phyloP scores from a whole-genome alignment of 2,113 vertebrate species.

The Ellobius talpinus region DNA sequence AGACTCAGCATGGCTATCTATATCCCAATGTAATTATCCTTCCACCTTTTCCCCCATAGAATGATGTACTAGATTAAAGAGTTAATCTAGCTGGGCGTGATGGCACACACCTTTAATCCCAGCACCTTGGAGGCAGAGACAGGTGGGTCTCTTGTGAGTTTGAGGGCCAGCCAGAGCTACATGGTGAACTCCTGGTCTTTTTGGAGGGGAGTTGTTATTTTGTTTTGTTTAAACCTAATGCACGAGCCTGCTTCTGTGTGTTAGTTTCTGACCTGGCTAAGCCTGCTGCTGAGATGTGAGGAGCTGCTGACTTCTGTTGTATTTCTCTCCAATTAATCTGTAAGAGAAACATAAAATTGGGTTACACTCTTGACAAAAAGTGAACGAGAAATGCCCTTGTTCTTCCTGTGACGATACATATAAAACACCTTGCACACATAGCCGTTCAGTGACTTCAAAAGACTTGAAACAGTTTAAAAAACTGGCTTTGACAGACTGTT shows the following conservation, averaged over 20 bases:
- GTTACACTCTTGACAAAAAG: constrained; percentile 57
- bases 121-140: background rate
- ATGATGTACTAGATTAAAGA: constrained; percentile 22
- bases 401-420: constrained; percentile 18
- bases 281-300: background rate
- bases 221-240: background rate
- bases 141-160: background rate
- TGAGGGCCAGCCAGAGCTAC: background rate
- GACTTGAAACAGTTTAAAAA: constrained; percentile 60
- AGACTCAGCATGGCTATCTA: background rate
- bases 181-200: background rate
- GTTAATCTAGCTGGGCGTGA: background rate
- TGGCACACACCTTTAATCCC: background rate
- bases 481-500: constrained; percentile 74
- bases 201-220: background rate
- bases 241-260: constrained; percentile 9
- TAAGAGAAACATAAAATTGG: constrained; percentile 65
- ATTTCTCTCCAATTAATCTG: constrained; percentile 33
- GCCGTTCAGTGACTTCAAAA: constrained; percentile 74
- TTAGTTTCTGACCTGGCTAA: constrained; percentile 14
- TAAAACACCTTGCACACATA: constrained; percentile 63
- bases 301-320: background rate
- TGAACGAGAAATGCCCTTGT: constrained; percentile 37
- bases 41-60: background rate
- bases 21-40: background rate